These are phyloP conservation scores for Psittacula echo DNA, from an alignment of 2,797 vertebrate genomes.

Conservation along the genomic window DNA sequence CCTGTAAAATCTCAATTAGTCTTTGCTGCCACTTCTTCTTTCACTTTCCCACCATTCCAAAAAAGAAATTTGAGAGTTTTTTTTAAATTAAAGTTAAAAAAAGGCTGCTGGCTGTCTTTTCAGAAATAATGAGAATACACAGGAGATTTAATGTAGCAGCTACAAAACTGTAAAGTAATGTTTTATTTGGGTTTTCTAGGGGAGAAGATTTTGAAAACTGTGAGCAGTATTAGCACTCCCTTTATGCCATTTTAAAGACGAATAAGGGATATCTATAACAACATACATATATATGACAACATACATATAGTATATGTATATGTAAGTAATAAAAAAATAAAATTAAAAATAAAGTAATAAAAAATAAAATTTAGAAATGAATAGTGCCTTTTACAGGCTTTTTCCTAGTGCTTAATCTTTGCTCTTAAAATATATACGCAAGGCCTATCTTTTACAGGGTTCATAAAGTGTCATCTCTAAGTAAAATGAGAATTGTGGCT, in stretches of 20 bases:
- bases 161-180: not conserved
- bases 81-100: not conserved
- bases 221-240: not conserved
- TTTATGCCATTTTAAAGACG: not conserved
- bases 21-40: not conserved
- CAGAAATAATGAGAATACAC: not conserved
- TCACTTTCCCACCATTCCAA: not conserved
- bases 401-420: not conserved
- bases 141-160: not conserved
- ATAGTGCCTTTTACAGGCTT: not conserved
- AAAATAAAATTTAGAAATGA: not conserved
- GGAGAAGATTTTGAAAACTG: not conserved
- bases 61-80: not conserved
- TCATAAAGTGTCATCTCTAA: not conserved
- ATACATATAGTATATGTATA: not conserved
- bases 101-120: not conserved
- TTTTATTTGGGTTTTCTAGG: not conserved
- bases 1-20: not conserved
- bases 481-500: not conserved
- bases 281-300: not conserved
- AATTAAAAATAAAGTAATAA: too few relatives aligned
- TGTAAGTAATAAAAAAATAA: too few relatives aligned
- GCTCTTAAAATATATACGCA: not conserved
- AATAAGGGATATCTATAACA: not conserved
- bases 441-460: not conserved